Evolutionary conservation across 2,113 vertebrate genomes (phyloP).

Genomic region (Tachuris rubrigastra): DNA sequence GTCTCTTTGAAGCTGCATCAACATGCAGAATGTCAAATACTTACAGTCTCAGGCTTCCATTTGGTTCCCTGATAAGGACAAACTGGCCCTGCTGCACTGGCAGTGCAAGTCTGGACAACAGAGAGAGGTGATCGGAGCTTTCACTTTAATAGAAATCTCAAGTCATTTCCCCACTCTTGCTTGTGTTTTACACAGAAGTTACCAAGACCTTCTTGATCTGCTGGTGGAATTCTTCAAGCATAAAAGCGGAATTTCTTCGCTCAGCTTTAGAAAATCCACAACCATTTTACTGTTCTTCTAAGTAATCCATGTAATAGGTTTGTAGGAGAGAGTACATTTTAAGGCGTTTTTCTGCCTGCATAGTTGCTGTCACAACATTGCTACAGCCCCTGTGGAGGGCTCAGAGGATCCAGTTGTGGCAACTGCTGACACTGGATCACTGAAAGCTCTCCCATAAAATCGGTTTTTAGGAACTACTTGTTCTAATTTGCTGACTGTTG

Average conservation of each 20-base stretch:
- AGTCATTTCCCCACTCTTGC: not conserved
- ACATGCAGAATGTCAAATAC: not conserved
- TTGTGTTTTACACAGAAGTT: not conserved
- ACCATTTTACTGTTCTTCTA: not conserved
- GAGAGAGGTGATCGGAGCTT: not conserved
- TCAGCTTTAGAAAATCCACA: not conserved
- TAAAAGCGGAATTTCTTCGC: not conserved
- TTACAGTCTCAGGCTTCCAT: slow-evolving; percentile 15
- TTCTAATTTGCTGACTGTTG: slow-evolving; percentile 17
- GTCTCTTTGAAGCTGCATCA: slow-evolving; percentile 4
- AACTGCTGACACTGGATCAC: not conserved
- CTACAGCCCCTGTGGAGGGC: not conserved
- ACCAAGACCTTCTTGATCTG: not conserved
- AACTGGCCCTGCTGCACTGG: not conserved
- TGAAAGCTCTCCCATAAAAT: not conserved
- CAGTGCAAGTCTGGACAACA: not conserved
- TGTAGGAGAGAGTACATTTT: not conserved
- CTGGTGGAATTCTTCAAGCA: not conserved
- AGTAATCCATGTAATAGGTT: not conserved
- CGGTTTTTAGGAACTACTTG: not conserved
- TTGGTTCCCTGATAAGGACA: not conserved
- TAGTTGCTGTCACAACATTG: not conserved
- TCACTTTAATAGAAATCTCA: not conserved
- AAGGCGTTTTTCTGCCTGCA: not conserved
- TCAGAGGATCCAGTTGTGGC: not conserved